Evolutionary conservation across 2,113 vertebrate species (phyloP).

Genomic region (Grantiella picta): DNA sequence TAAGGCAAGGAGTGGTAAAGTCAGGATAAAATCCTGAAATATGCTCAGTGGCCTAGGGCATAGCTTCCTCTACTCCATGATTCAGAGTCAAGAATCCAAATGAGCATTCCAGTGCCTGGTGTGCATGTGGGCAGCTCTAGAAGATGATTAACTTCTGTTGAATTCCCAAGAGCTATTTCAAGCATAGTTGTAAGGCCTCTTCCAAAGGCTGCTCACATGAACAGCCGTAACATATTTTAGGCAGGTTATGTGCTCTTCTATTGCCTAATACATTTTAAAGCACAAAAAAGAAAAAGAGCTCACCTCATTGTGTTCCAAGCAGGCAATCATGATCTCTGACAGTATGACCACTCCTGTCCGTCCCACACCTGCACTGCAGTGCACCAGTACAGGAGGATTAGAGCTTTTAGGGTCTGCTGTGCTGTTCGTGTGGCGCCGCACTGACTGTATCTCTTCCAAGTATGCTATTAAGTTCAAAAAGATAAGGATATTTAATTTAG

Average conservation of each 20-base stretch:
- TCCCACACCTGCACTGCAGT: constrained; percentile 95
- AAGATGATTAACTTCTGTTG: neutral
- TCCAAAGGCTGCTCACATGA: neutral
- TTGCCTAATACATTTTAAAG: neutral
- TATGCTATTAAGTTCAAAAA: constrained; percentile 75
- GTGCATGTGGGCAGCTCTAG: neutral
- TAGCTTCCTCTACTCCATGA: neutral
- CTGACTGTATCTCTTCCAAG: constrained; percentile 96
- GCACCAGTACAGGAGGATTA: constrained; percentile 87
- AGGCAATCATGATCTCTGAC: constrained; percentile 94
- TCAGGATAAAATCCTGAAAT: neutral
- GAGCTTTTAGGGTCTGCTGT: constrained; percentile 82
- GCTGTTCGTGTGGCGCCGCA: constrained; percentile 93
- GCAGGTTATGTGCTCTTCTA: neutral
- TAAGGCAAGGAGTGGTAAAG: neutral
- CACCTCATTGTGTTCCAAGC: constrained; percentile 97
- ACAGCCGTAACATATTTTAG: neutral
- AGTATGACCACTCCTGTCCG: constrained; percentile 92
- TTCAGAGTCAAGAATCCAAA: neutral
- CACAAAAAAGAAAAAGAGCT: neutral
- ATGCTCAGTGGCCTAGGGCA: neutral
- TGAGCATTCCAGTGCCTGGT: neutral
- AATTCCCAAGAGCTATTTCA: neutral
- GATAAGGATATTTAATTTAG: neutral
- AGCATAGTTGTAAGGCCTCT: neutral